A percentile compares a stretch with the other conserved stretches of the same genome.
These are phyloP conservation scores for Neocloeon triangulifer DNA, from an alignment of 1,140 invertebrate genomes.

Conservation along the genomic window DNA sequence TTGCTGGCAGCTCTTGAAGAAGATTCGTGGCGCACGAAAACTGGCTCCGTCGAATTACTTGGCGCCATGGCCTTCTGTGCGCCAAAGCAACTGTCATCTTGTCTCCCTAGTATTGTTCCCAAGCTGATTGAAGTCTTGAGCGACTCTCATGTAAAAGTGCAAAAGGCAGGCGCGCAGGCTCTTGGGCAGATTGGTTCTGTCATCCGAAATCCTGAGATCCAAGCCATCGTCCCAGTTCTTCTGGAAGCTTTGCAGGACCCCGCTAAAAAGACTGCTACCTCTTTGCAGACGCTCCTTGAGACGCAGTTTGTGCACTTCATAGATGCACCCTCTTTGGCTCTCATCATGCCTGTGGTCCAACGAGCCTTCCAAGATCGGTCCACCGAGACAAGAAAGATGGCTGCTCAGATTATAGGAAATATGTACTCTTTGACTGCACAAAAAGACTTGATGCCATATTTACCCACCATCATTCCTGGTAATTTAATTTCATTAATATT, in stretches of 20 bases:
- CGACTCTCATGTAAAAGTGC: conserved; percentile 96
- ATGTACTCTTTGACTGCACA: conserved; percentile 99
- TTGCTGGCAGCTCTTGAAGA: conserved; percentile 83
- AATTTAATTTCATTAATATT: too few species aligned
- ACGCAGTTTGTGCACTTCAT: conserved; percentile 99
- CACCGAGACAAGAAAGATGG: conserved; percentile 96
- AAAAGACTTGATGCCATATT: conserved; percentile 91
- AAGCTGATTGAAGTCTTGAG: conserved; percentile 91
- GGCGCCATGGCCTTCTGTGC: conserved; percentile 97
- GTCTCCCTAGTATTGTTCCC: conserved; percentile 94
- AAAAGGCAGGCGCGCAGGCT: conserved; percentile 85
- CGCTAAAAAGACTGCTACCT: conserved; percentile 78
- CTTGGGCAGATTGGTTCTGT: conserved; percentile 93
- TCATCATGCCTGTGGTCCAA: conserved; percentile 98
- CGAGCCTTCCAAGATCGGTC: conserved; percentile 90
- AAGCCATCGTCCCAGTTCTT: conserved; percentile 81
- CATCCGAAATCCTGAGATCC: conserved; percentile 96
- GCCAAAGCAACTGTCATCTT: conserved; percentile 93
- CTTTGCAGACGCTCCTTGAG: conserved; percentile 78
- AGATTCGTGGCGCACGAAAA: conserved; percentile 97
- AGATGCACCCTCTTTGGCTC: conserved; percentile 89
- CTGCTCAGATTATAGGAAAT: conserved; percentile 97
- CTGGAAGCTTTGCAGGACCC: conserved; percentile 91
- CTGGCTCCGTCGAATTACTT: conserved; percentile 84
- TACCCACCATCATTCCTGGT: conserved; percentile 90